A percentile compares a stretch with the other conserved stretches of the same genome.
phyloP scores from a whole-genome alignment of 2,888 invertebrate genomes.

The Torymus tubicola region DNA sequence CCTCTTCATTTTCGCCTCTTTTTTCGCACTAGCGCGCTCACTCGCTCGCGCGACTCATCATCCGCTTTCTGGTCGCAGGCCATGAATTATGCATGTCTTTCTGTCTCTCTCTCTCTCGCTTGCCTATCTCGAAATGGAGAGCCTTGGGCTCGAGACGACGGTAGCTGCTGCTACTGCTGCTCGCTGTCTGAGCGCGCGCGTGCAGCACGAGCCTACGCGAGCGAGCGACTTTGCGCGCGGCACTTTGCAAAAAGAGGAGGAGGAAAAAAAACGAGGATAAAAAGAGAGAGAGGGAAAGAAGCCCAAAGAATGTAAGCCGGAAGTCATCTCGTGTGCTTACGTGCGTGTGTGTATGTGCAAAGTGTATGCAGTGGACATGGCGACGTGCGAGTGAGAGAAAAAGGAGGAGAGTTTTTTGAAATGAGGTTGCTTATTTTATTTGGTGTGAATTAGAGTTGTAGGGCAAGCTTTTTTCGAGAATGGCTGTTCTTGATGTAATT shows the following conservation, averaged over 20 bases:
- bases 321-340: conserved; percentile 42
- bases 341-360: conserved; percentile 11
- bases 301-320: conserved; percentile 43
- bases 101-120: conserved; percentile 15
- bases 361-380: neutral
- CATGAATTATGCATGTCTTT: conserved; percentile 53
- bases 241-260: no score
- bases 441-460: no score
- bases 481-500: no score
- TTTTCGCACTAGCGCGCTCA: conserved; percentile 13
- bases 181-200: neutral
- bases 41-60: conserved; percentile 45
- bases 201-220: neutral
- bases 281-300: conserved; percentile 10
- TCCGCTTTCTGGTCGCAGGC: conserved; percentile 47
- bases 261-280: neutral
- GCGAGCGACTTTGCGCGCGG: neutral
- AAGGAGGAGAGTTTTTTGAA: neutral
- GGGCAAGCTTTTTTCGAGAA: no score
- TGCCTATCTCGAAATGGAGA: conserved; percentile 37
- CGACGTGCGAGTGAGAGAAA: no score
- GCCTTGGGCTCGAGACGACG: conserved; percentile 1
- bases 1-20: conserved; percentile 45
- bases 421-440: conserved; percentile 19
- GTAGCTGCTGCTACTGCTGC: neutral